A percentile compares a stretch with the other conserved stretches of the same genome.
Conservation (phyloP, 2,113 vertebrate genomes). For the Brachyhypopomus gauderio region DNA sequence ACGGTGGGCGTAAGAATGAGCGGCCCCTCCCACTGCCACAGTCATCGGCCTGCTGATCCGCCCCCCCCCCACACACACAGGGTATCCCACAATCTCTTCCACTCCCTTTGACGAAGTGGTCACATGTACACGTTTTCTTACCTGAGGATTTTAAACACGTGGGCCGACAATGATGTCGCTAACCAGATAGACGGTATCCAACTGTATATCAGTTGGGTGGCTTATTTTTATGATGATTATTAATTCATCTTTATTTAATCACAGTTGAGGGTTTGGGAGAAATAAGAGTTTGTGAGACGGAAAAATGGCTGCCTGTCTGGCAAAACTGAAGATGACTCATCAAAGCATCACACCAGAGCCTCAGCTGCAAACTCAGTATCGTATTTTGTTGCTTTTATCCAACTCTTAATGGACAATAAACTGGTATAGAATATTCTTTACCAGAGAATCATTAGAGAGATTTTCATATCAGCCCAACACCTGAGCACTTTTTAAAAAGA, state of each 20-base stretch:
- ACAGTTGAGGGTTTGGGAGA: conserved; percentile 36
- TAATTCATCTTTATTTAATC: conserved; percentile 46
- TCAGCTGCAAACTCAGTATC: conserved; percentile 53
- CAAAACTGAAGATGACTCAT: conserved; percentile 60
- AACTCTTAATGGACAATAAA: conserved; percentile 57
- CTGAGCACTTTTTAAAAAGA: conserved; percentile 78
- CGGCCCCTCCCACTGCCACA: conserved; percentile 93
- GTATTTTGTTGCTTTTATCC: conserved; percentile 48
- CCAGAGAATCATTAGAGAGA: conserved; percentile 57
- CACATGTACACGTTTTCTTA: conserved; percentile 49
- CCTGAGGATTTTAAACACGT: conserved; percentile 44
- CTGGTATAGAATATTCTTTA: conserved; percentile 56
- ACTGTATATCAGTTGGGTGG: conserved; percentile 85
- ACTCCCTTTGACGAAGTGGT: conserved; percentile 45
- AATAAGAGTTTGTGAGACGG: not conserved
- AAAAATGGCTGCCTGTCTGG: conserved; percentile 75
- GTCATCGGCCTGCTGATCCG: conserved; percentile 96
- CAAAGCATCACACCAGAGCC: conserved; percentile 63
- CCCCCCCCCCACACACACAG: conserved; percentile 35
- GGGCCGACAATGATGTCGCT: conserved; percentile 51
- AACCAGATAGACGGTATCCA: conserved; percentile 75
- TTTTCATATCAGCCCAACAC: conserved; percentile 81
- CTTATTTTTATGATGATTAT: conserved; percentile 61
- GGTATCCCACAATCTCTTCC: conserved; percentile 42
- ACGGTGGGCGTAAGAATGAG: conserved; percentile 94